Base-by-base conservation (phyloP, 1,140 invertebrate genomes). In the Apis cerana region DNA sequence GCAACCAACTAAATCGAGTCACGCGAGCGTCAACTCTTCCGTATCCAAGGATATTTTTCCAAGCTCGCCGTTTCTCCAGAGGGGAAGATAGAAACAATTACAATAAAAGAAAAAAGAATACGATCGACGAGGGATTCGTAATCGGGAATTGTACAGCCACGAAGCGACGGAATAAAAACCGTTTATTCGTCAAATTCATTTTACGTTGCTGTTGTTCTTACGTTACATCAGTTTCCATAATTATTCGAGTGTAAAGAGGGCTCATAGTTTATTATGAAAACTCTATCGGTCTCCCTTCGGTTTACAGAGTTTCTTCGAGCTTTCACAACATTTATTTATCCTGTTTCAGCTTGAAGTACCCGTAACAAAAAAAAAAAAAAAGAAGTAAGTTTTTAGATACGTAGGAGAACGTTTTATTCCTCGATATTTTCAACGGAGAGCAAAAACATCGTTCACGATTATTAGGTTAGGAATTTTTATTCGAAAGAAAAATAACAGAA, bases 11-110 rank as follows among this genome's bases (percentile, higher is more conserved):
- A 54, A 80, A 64, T 27, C 69, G 78, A 21, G 52, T 74, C n/a
- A n/a, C n/a, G n/a, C n/a, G n/a, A n/a, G n/a, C n/a, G n/a, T n/a
- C 78, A 56, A 67, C 56, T 48, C 19, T 33, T 43, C 75, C 33
- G 43, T 52, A 54, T 50, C 72, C 43, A 52, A 50, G 64, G n/a
- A 9, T 77, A 68, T 77, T 77, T 77, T 77, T 77, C 52, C 52
- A 64, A n/a, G n/a, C 59, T 17, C 9, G 58, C 17, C 68, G 64
- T 80, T 80, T 71, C 77, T 64, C 68, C 58, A n/a, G 27, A 43
- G n/a, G 68, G 68, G 58, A 72, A n/a, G n/a, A n/a, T n/a, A n/a
- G 56, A 74, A 80, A 64, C 74, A 74, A 74, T 80, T 74, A 80
- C 33, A 27, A 27, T 27, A 80, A 52, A 43, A 43, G 3, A 7